Evolutionary conservation across 2,888 invertebrate genomes (phyloP).

Genomic region (Cephus sareptanus): DNA sequence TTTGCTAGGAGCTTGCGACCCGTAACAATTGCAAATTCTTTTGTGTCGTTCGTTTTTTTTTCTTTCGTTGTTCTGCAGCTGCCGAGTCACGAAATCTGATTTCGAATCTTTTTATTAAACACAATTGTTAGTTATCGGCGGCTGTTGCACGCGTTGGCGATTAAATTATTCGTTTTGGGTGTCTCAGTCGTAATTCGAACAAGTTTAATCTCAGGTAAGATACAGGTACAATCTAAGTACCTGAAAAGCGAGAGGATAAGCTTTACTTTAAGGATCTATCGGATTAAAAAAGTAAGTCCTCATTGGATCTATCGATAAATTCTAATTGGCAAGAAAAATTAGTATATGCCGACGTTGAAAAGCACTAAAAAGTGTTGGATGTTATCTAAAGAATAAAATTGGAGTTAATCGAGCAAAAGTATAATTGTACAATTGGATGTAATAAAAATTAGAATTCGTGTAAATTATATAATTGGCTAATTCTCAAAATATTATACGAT

Average conservation of each 20-base stretch:
- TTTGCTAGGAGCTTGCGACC: not conserved
- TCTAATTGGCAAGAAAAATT: not conserved
- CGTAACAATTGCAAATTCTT: conserved; percentile 1
- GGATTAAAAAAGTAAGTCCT: not conserved
- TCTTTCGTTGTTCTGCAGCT: not conserved
- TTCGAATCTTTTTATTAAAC: not conserved
- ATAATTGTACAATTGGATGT: not conserved
- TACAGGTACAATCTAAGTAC: conserved; percentile 44
- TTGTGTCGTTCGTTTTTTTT: not conserved
- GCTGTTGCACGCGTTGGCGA: not conserved
- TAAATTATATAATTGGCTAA: not conserved
- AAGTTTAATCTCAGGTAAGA: conserved; percentile 37
- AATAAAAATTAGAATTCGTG: not conserved
- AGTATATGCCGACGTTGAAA: not conserved
- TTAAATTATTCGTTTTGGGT: not conserved
- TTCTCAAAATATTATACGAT: not conserved
- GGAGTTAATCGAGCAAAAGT: not conserved
- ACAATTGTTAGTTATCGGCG: not conserved
- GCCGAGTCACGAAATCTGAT: not conserved
- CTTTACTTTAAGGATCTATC: conserved; percentile 1
- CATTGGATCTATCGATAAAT: not conserved
- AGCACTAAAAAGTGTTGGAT: not conserved
- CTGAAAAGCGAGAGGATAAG: conserved; percentile 33
- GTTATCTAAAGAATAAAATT: not conserved
- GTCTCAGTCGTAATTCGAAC: conserved; percentile 22